Conservation (phyloP, 2,888 invertebrate genomes). For the Meloe dianella region DNA sequence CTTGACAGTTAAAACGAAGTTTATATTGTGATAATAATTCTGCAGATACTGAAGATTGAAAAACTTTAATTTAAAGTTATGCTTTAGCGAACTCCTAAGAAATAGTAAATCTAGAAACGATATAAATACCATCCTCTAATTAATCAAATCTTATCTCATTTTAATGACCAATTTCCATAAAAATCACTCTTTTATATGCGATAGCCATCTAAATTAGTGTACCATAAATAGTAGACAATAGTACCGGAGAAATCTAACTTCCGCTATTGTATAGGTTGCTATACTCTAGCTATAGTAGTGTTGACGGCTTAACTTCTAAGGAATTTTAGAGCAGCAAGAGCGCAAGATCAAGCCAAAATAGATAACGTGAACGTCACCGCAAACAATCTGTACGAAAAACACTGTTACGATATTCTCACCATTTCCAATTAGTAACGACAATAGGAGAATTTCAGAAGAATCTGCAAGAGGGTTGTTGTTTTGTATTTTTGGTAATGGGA, state of each 20-base stretch:
- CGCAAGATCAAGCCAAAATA: too few relatives aligned
- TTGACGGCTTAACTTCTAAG: neutral
- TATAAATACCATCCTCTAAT: conserved; percentile 30
- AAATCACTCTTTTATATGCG: conserved; percentile 16
- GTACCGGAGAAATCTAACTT: too few relatives aligned
- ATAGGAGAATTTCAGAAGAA: neutral
- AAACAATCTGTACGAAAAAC: neutral
- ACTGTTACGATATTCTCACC: neutral
- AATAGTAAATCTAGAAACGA: conserved; percentile 35
- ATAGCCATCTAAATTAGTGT: neutral
- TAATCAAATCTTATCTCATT: conserved; percentile 37
- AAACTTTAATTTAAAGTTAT: neutral
- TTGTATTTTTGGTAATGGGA: neutral
- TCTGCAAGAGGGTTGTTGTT: neutral
- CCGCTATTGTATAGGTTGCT: neutral
- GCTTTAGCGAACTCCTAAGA: too few relatives aligned
- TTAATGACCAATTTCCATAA: conserved; percentile 31
- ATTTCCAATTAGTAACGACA: neutral
- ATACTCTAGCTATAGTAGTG: neutral
- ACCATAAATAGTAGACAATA: too few relatives aligned
- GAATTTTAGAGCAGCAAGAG: too few relatives aligned
- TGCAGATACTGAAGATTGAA: neutral
- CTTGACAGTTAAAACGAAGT: neutral
- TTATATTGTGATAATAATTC: neutral
- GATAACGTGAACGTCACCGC: too few relatives aligned